Conservation (phyloP, 2,797 vertebrate genomes). For the Galago senegalensis region DNA sequence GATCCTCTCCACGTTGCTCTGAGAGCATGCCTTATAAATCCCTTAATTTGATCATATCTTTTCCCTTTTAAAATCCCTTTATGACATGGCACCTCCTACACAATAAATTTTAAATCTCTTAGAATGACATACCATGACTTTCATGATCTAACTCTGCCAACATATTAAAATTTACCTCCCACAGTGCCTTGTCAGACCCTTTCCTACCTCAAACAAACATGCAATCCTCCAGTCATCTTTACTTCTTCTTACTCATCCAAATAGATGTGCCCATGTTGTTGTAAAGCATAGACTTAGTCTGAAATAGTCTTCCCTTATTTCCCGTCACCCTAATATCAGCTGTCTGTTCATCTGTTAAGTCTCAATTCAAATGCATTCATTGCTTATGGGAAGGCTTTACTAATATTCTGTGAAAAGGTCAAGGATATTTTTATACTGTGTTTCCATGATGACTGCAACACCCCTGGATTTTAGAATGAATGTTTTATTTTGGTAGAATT, state of each 20-base stretch:
- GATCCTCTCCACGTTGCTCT: background rate
- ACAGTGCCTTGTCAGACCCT: background rate
- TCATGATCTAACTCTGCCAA: background rate
- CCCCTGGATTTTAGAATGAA: background rate
- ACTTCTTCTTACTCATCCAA: background rate
- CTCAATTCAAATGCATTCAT: background rate
- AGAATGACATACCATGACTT: background rate
- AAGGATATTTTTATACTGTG: background rate
- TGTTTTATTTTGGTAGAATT: background rate
- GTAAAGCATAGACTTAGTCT: background rate
- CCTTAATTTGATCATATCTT: constrained; percentile 48
- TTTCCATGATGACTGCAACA: background rate
- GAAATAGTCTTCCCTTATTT: background rate
- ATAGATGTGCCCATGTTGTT: background rate
- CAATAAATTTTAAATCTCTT: constrained; percentile 47
- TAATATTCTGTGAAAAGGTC: background rate
- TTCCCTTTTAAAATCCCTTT: constrained; percentile 56
- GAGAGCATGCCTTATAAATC: constrained; percentile 3
- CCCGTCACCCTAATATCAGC: background rate
- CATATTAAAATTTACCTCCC: background rate
- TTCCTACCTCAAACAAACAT: background rate
- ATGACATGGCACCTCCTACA: background rate
- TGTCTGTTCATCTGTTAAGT: background rate
- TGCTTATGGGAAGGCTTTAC: background rate
- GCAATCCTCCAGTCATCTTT: background rate